Conservation (phyloP, 2,888 invertebrate species). For the Panopea generosa region DNA sequence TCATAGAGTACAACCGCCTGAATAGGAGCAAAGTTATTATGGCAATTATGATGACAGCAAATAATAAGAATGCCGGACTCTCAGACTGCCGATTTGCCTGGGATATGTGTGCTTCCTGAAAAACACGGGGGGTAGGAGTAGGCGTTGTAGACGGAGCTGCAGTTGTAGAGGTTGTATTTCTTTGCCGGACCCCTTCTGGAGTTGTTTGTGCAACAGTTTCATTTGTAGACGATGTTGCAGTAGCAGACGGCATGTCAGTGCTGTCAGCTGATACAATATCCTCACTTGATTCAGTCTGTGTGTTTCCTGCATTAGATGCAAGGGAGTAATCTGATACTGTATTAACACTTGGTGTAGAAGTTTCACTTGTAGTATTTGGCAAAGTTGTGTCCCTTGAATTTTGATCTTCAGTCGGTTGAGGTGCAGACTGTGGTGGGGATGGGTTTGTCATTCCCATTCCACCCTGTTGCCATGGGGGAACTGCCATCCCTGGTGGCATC, state of each 20-base stretch:
- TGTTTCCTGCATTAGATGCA: constrained; percentile 7
- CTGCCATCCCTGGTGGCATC: constrained; percentile 9
- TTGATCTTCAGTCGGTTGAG: not conserved
- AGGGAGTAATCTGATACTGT: not conserved
- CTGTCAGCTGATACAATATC: too few relatives aligned
- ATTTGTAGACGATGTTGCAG: not conserved
- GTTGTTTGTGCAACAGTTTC: not conserved
- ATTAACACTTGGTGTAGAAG: not conserved
- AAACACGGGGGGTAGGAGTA: not conserved
- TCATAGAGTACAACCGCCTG: constrained; percentile 49
- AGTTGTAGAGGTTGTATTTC: constrained; percentile 23
- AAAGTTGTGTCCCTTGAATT: constrained; percentile 16
- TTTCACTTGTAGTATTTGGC: not conserved
- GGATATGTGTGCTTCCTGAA: constrained; percentile 2
- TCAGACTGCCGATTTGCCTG: constrained; percentile 16
- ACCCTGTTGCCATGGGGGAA: not conserved
- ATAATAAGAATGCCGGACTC: constrained; percentile 26
- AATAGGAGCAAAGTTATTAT: constrained; percentile 49
- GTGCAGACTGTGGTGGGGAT: not conserved
- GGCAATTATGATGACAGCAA: constrained; percentile 43
- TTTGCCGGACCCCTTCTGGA: constrained; percentile 35
- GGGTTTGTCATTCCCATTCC: not conserved
- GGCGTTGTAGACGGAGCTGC: constrained; percentile 1
- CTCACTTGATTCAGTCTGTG: too few relatives aligned
- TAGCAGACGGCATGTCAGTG: not conserved